Evolutionary conservation across 2,113 vertebrate genomes (phyloP).

Genomic region (Manacus vitellinus): DNA sequence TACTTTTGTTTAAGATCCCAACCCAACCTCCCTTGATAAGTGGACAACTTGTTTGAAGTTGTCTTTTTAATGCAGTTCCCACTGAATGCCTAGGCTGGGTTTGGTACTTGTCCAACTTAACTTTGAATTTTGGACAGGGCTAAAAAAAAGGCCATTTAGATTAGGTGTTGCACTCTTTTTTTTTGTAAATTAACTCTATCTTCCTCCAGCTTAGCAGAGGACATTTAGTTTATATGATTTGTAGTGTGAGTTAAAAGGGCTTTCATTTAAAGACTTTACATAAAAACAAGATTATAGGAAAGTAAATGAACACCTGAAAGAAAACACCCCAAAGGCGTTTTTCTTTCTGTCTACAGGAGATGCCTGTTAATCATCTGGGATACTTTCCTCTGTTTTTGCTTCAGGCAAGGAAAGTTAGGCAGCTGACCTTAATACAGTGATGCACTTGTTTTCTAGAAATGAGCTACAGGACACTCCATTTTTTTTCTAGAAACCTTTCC

Average conservation of each 20-base stretch:
- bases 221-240: background rate
- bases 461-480: background rate
- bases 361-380: background rate
- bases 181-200: background rate
- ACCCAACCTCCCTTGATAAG: background rate
- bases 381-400: background rate
- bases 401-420: background rate
- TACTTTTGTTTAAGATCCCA: background rate
- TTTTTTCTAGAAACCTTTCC: background rate
- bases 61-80: background rate
- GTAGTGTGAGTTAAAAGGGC: background rate
- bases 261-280: background rate
- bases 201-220: background rate
- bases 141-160: background rate
- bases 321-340: background rate
- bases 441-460: background rate
- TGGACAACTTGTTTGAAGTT: background rate
- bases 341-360: background rate
- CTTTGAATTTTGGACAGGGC: background rate
- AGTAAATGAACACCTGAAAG: background rate
- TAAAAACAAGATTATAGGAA: background rate
- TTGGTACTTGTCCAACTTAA: background rate
- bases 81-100: background rate
- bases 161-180: background rate
- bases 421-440: background rate